A percentile compares a stretch with the other conserved stretches of the same genome.
phyloP scores from a whole-genome alignment of 53 echinoderm and acorn worm species.

The Zoroaster sp. region DNA sequence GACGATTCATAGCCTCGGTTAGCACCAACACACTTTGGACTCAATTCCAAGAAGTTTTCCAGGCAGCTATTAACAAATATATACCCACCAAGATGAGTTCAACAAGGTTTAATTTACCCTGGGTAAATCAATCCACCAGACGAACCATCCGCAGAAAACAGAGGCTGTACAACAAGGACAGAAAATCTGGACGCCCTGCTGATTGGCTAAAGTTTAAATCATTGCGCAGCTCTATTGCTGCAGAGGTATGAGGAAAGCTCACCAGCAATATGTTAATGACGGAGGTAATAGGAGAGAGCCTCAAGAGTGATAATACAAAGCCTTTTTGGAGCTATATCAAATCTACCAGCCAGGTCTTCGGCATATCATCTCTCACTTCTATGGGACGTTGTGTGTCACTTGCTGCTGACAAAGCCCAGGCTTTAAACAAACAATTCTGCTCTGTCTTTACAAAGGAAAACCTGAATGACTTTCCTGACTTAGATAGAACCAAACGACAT shows the following conservation, averaged over 20 bases:
- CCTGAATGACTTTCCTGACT: neutral
- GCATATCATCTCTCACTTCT: slow-evolving; percentile 6
- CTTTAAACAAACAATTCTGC: slow-evolving; percentile 1
- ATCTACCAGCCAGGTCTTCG: slow-evolving; percentile 17
- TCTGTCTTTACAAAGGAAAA: slow-evolving; percentile 42
- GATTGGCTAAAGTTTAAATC: slow-evolving; percentile 2
- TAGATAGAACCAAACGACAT: neutral
- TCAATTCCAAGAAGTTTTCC: neutral
- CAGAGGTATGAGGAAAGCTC: slow-evolving; percentile 5
- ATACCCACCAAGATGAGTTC: slow-evolving; percentile 23
- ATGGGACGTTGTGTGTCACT: slow-evolving; percentile 9
- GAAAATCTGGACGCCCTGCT: neutral
- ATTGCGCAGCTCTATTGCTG: neutral
- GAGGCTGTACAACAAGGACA: neutral
- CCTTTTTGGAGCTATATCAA: slow-evolving; percentile 53
- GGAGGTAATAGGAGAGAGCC: slow-evolving; percentile 24
- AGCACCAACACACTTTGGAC: neutral
- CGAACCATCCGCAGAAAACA: neutral
- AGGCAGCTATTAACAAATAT: neutral
- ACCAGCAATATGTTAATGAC: neutral
- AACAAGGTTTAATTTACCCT: neutral
- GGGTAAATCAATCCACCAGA: neutral
- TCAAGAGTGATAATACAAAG: slow-evolving; percentile 20
- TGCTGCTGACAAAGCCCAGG: slow-evolving; percentile 47
- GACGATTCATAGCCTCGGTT: too few relatives aligned